These are phyloP conservation scores for Alviniconcha marisindica DNA, from an alignment of 1,140 invertebrate genomes.

Conservation along the genomic window DNA sequence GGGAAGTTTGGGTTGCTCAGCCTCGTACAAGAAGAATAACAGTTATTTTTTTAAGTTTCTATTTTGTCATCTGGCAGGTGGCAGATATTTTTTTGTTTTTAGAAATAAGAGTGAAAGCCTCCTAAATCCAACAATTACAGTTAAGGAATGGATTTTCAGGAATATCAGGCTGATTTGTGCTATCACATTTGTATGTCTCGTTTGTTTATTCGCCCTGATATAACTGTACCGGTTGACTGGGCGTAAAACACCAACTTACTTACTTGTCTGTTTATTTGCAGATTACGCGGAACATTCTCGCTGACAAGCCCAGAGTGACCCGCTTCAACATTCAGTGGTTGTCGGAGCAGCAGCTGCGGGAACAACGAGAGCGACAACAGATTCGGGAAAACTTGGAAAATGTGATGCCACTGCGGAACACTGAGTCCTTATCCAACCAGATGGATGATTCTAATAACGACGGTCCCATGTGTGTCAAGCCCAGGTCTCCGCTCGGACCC, in stretches of 20 bases:
- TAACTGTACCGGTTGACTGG: no score
- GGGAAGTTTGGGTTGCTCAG: no score
- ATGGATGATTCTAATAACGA: slow-evolving; percentile 43
- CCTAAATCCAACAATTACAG: no score
- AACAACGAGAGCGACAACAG: slow-evolving; percentile 38
- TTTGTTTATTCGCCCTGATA: neutral
- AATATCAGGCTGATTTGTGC: no score
- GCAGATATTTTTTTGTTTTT: no score
- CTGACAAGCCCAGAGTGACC: slow-evolving; percentile 95
- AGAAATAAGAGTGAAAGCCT: no score
- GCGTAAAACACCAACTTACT: no score
- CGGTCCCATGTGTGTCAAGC: neutral
- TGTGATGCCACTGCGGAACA: slow-evolving; percentile 58
- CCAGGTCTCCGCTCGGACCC: neutral
- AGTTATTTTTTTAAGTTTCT: no score
- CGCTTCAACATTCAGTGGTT: slow-evolving; percentile 99
- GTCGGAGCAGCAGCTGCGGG: slow-evolving; percentile 76
- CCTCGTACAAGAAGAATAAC: no score
- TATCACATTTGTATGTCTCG: neutral
- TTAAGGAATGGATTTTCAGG: no score
- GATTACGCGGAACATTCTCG: slow-evolving; percentile 94
- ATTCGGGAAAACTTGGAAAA: slow-evolving; percentile 60
- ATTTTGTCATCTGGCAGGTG: no score
- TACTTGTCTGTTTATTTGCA: slow-evolving; percentile 64
- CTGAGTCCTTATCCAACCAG: slow-evolving; percentile 66